A percentile compares a stretch with the other conserved stretches of the same genome.
Evolutionary conservation across 92 coral and sea anemone genomes (phyloP).

Genomic region (Porites cylindrica): DNA sequence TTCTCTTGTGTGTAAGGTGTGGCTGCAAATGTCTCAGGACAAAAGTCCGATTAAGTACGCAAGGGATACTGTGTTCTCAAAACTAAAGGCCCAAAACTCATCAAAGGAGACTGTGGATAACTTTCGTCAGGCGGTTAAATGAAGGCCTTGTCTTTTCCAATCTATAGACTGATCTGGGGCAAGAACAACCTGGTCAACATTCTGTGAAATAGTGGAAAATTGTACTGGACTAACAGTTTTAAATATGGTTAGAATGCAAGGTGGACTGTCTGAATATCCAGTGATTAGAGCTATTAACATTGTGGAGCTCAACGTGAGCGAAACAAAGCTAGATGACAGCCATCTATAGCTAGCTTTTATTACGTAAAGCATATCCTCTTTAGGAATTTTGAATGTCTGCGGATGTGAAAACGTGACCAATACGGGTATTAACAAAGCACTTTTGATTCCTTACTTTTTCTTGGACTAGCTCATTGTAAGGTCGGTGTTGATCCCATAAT

Average conservation of each 20-base stretch:
- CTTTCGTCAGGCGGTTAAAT: constrained; percentile 11
- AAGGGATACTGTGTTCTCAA: not conserved
- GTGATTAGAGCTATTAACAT: not conserved
- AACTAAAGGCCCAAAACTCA: not conserved
- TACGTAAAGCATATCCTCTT: not conserved
- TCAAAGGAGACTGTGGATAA: not conserved
- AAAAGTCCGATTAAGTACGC: not conserved
- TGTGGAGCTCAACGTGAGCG: constrained; percentile 17
- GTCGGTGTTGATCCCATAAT: not conserved
- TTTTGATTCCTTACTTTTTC: not conserved
- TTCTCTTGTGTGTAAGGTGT: constrained; percentile 29
- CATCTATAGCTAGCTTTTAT: not conserved
- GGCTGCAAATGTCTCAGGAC: constrained; percentile 10
- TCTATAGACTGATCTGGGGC: not conserved
- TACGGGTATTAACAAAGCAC: not conserved
- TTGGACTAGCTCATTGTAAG: constrained; percentile 2
- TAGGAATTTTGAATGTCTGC: constrained; percentile 8
- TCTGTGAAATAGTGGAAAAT: not conserved
- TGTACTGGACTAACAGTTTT: not conserved
- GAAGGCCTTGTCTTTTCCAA: constrained; percentile 14
- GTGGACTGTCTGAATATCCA: not conserved
- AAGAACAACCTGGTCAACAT: constrained; percentile 4
- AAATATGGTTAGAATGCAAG: constrained; percentile 6
- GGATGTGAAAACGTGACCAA: constrained; percentile 2
- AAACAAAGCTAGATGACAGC: constrained; percentile 1